Percentiles rank a stretch among this genome's conserved stretches.
phyloP scores from a whole-genome alignment of 2,888 invertebrate genomes.

The Pegoplata infirma region DNA sequence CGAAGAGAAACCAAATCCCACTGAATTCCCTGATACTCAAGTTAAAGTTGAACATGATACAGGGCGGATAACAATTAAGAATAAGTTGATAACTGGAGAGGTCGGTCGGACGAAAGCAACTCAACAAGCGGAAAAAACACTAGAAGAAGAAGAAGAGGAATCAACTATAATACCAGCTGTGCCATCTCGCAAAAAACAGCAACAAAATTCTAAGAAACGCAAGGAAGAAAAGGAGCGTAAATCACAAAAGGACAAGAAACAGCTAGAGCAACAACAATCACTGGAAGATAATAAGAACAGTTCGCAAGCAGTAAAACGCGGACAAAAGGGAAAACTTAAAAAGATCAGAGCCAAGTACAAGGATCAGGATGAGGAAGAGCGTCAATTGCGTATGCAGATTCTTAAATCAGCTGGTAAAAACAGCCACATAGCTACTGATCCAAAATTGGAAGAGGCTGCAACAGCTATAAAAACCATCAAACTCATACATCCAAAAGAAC shows the following conservation, averaged over 20 bases:
- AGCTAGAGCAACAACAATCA: constrained; percentile 54
- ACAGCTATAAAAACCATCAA: constrained; percentile 60
- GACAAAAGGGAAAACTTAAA: constrained; percentile 92
- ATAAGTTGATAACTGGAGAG: constrained; percentile 58
- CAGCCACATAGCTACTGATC: constrained; percentile 55
- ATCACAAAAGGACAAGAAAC: constrained; percentile 64
- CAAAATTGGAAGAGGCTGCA: constrained; percentile 66
- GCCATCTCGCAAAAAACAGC: constrained; percentile 73
- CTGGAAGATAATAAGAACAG: constrained; percentile 70
- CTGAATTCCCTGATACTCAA: constrained; percentile 86
- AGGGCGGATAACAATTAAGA: constrained; percentile 79
- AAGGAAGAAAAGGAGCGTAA: constrained; percentile 73
- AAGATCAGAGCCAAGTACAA: constrained; percentile 97
- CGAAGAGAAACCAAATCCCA: constrained; percentile 6
- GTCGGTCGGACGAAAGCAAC: not conserved
- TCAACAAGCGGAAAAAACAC: constrained; percentile 7
- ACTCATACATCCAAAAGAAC: constrained; percentile 66
- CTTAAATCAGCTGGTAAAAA: constrained; percentile 81
- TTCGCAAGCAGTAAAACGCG: constrained; percentile 82
- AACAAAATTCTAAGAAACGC: constrained; percentile 72
- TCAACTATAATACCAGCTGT: constrained; percentile 72
- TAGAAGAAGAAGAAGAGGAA: constrained; percentile 63
- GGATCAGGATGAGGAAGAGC: constrained; percentile 98
- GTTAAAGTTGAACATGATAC: constrained; percentile 86
- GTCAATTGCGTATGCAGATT: constrained; percentile 88